Conservation (phyloP, 2,113 vertebrate genomes). For the Python bivittatus region DNA sequence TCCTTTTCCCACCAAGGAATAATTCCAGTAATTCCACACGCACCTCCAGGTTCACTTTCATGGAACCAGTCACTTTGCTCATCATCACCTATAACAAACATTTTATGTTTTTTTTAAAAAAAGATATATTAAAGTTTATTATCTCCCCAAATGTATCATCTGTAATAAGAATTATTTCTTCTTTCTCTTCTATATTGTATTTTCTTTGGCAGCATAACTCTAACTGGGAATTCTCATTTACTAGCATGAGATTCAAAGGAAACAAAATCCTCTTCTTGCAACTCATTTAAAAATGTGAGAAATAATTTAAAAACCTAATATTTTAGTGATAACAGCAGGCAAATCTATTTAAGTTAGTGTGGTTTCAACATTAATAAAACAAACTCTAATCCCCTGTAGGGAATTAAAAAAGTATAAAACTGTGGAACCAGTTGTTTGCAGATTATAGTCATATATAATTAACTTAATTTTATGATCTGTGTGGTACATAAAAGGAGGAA, state of each 20-base stretch:
- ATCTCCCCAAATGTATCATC: slow-evolving; percentile 31
- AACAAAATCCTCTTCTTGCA: slow-evolving; percentile 64
- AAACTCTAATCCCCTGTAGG: slow-evolving; percentile 61
- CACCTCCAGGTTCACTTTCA: slow-evolving; percentile 90
- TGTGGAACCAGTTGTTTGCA: slow-evolving; percentile 65
- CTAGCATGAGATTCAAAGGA: slow-evolving; percentile 46
- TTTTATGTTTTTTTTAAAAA: not conserved
- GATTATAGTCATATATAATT: slow-evolving; percentile 73
- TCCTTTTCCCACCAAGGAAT: slow-evolving; percentile 97
- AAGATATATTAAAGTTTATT: slow-evolving; percentile 28
- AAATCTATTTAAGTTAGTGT: slow-evolving; percentile 66
- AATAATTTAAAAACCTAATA: slow-evolving; percentile 66
- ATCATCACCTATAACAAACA: slow-evolving; percentile 83
- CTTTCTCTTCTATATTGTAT: slow-evolving; percentile 41
- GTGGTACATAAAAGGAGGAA: slow-evolving; percentile 68
- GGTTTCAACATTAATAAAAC: slow-evolving; percentile 65
- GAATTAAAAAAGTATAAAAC: slow-evolving; percentile 72
- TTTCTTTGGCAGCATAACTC: slow-evolving; percentile 18
- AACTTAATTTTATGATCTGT: slow-evolving; percentile 77
- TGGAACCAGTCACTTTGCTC: slow-evolving; percentile 99
- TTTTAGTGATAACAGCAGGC: slow-evolving; percentile 52
- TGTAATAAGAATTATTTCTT: slow-evolving; percentile 37
- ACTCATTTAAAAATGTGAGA: slow-evolving; percentile 63
- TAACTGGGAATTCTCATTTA: slow-evolving; percentile 30
- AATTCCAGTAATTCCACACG: slow-evolving; percentile 89